Conservation (phyloP, 1,140 invertebrate genomes). For the Drosophila eugracilis region DNA sequence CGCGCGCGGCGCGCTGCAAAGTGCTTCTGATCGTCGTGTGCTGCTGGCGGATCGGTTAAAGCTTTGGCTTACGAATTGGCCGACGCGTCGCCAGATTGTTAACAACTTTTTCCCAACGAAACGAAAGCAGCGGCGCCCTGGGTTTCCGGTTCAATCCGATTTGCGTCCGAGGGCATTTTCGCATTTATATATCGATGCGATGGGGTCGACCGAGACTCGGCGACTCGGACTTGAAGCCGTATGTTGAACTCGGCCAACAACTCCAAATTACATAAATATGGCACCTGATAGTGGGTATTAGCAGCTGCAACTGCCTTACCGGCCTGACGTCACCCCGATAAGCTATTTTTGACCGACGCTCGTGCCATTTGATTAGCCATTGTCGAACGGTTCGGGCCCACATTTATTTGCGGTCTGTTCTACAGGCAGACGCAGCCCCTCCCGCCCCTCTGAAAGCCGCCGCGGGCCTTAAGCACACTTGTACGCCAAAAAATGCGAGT, state of each 20-base stretch:
- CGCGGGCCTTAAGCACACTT: slow-evolving; percentile 47
- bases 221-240: slow-evolving; percentile 33
- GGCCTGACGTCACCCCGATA: slow-evolving; percentile 66
- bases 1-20: slow-evolving; percentile 79
- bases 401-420: slow-evolving; percentile 6
- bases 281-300: slow-evolving; percentile 9
- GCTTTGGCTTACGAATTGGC: slow-evolving; percentile 61
- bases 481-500: slow-evolving; percentile 19
- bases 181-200: slow-evolving; percentile 18
- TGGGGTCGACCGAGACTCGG: slow-evolving; percentile 27
- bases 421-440: slow-evolving; percentile 22
- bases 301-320: slow-evolving; percentile 31
- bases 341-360: slow-evolving; percentile 13
- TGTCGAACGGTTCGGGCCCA: slow-evolving; percentile 11
- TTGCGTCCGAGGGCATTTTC: slow-evolving; percentile 8
- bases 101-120: slow-evolving; percentile 79
- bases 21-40: slow-evolving; percentile 76
- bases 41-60: slow-evolving; percentile 67
- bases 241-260: slow-evolving; percentile 34
- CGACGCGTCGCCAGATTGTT: slow-evolving; percentile 57
- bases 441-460: slow-evolving; percentile 24
- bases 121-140: slow-evolving; percentile 31
- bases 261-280: slow-evolving; percentile 40
- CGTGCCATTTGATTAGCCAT: no score
- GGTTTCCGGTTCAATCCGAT: slow-evolving; percentile 77